A percentile compares a stretch with the other conserved stretches of the same genome.
Conservation (phyloP, 1,140 invertebrate species). For the Lamellibrachia luymesi region DNA sequence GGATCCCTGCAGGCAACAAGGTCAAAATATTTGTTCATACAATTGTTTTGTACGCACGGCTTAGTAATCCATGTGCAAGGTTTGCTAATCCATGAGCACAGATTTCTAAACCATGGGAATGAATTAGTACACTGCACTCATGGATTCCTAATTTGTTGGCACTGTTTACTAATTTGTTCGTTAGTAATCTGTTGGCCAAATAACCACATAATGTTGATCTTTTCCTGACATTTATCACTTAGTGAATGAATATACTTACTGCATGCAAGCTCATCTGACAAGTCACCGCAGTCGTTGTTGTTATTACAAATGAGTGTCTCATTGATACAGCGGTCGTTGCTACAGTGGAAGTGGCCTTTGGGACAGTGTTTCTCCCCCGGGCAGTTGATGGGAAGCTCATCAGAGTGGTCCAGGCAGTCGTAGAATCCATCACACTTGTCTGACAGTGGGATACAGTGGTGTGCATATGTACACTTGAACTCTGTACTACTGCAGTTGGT, state of each 20-base stretch:
- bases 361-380: background rate
- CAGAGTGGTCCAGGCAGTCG: constrained; percentile 85
- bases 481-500: constrained; percentile 36
- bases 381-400: constrained; percentile 79
- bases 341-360: constrained; percentile 44
- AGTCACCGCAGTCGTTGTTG: constrained; percentile 55
- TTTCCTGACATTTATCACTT: too few relatives aligned
- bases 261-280: constrained; percentile 59
- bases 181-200: too few relatives aligned
- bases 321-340: constrained; percentile 31
- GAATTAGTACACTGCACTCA: too few relatives aligned
- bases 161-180: too few relatives aligned
- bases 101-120: too few relatives aligned
- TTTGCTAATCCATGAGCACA: too few relatives aligned
- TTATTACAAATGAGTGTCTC: constrained; percentile 38
- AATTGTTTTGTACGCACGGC: too few relatives aligned
- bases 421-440: constrained; percentile 60
- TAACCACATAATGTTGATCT: too few relatives aligned
- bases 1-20: too few relatives aligned
- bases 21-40: too few relatives aligned
- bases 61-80: too few relatives aligned
- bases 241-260: constrained; percentile 11
- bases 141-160: too few relatives aligned
- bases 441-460: constrained; percentile 84
- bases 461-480: constrained; percentile 67